These are phyloP conservation scores for Colletes gigas DNA, from an alignment of 1,140 invertebrate species.

Conservation along the genomic window DNA sequence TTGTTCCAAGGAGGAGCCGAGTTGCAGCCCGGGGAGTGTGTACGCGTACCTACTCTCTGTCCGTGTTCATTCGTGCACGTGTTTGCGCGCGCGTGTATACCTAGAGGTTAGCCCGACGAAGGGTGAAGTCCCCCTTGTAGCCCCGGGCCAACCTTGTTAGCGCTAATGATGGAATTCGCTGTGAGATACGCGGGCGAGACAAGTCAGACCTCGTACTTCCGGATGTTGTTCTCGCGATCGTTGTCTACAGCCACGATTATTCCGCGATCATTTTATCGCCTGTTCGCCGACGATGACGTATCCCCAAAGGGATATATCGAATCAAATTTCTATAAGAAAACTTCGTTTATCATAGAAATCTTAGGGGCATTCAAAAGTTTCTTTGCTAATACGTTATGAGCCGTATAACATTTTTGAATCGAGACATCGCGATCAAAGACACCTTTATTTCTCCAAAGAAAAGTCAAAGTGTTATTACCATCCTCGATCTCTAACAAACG, in stretches of 20 bases:
- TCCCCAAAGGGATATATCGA: too few species aligned
- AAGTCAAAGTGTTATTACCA: too few species aligned
- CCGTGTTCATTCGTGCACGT: constrained; percentile 34
- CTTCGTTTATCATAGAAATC: too few species aligned
- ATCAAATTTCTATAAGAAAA: too few species aligned
- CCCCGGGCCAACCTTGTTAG: constrained; percentile 79
- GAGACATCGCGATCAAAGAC: too few species aligned
- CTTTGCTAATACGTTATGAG: too few species aligned
- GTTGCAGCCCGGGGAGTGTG: constrained; percentile 28
- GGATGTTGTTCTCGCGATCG: constrained; percentile 12
- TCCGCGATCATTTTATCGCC: background rate
- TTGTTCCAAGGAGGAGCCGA: constrained; percentile 66
- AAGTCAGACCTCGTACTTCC: constrained; percentile 37
- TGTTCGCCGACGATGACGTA: too few species aligned
- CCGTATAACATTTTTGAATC: too few species aligned
- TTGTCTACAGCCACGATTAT: background rate
- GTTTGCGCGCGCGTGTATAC: constrained; percentile 28
- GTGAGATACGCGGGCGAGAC: constrained; percentile 64
- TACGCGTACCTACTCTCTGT: constrained; percentile 33
- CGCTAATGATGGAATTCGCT: constrained; percentile 76
- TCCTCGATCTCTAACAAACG: too few species aligned
- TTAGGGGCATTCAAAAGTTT: too few species aligned
- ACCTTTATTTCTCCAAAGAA: too few species aligned
- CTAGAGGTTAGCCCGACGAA: constrained; percentile 50
- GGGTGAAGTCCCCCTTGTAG: constrained; percentile 59